Evolutionary conservation across 1,140 invertebrate species (phyloP), one percentile per base, ranked within the genome.

Genomic region (Polyergus mexicanus): DNA sequence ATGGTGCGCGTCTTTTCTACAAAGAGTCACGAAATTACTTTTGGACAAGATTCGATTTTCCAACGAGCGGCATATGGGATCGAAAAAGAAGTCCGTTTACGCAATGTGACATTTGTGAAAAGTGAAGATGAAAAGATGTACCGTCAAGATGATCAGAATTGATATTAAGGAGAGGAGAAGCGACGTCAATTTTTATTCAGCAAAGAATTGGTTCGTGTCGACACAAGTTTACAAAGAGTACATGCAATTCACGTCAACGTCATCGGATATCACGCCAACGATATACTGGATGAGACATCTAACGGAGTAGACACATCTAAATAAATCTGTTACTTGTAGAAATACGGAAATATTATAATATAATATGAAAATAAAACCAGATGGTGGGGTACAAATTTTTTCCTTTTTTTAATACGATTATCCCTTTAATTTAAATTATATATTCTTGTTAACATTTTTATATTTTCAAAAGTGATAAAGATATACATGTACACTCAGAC

Each of bases 1-100:
- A 94, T 93, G 92, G 91, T 89, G 91, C 88, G 89, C 60, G 87
- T 76, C 75, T 62, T 56, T 65, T 92, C 91, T 90, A 94, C 93
- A 94, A 94, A 94, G 93, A 92, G 47, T 51, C 92, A 91, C 91
- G 89, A 94, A 94, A 94, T 94, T 94, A 94, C 93, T 94, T 94
- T 94, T 92, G 85, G 89, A 90, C 90, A 92, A 93, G 93, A 94
- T 92, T 94, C 91, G 91, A 94, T 94, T 93, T 91, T 90, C 71
- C 81, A 58, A 76, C 84, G 41, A 58, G 38, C 62, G 56, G 75
- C 75, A 44, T 77, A 74, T 35, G 35, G 22, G 71, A 74, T 74
- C 71, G 71, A 41, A 54, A 58, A 58, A 51, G 47, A 25, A 63
- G 75, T 28, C 58, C 41, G 75, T 44, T 63, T 66, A 78, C 58